Evolutionary conservation across 2,113 vertebrate species (phyloP).

Genomic region (Carlito syrichta): DNA sequence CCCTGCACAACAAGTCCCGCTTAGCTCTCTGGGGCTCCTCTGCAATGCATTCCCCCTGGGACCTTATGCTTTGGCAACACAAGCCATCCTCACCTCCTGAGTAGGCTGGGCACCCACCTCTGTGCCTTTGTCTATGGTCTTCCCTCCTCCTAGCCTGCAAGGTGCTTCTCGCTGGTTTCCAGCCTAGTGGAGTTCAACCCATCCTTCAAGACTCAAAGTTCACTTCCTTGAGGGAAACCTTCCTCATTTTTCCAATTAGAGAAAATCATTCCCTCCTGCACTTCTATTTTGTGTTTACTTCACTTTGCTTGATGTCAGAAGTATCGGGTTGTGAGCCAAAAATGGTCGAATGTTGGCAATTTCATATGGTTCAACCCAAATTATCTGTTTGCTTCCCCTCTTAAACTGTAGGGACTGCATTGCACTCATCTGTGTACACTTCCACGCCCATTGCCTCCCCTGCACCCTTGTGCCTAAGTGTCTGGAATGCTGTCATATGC

Average conservation of each 20-base stretch:
- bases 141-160: background rate
- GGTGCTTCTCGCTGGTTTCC: background rate
- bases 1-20: background rate
- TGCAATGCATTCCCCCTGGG: background rate
- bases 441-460: background rate
- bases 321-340: background rate
- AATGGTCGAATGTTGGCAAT: background rate
- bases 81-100: background rate
- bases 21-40: background rate
- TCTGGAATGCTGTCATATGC: background rate
- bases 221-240: background rate
- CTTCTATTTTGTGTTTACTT: conserved; percentile 43
- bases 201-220: background rate
- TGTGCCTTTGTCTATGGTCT: background rate
- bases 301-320: background rate
- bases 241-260: background rate
- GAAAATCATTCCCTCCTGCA: background rate
- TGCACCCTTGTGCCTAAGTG: background rate
- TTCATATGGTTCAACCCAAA: background rate
- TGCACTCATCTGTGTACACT: background rate
- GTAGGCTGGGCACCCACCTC: too few species aligned
- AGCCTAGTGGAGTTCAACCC: background rate
- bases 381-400: background rate
- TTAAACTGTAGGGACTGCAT: background rate
- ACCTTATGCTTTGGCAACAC: background rate